Conservation (phyloP, 2,888 invertebrate genomes). For the Pollenia angustigena region DNA sequence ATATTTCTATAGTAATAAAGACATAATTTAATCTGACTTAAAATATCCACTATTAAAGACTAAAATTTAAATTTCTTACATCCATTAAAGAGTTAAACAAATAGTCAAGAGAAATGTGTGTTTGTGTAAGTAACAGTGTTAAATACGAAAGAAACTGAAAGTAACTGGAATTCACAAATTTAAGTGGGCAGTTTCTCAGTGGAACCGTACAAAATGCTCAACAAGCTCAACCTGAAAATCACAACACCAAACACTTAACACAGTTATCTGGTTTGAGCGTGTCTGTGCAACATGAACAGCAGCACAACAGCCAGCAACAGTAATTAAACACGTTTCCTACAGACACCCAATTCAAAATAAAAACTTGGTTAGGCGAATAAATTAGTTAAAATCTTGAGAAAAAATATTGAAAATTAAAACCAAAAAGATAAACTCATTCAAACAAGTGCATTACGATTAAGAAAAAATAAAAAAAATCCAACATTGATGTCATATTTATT, state of each 20-base stretch:
- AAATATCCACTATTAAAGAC: too few relatives aligned
- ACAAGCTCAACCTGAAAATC: neutral
- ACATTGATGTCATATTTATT: constrained; percentile 18
- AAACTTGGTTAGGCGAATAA: neutral
- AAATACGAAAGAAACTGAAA: constrained; percentile 47
- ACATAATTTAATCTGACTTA: too few relatives aligned
- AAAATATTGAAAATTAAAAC: neutral
- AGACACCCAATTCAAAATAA: neutral
- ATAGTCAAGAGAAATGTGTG: neutral
- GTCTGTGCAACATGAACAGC: constrained; percentile 1
- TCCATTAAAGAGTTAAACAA: neutral
- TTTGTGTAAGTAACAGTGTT: constrained; percentile 3
- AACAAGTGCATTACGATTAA: neutral
- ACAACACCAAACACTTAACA: constrained; percentile 13
- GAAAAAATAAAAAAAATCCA: too few relatives aligned
- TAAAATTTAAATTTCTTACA: too few relatives aligned
- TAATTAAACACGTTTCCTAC: constrained; percentile 45
- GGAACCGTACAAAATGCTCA: neutral
- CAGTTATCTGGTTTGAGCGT: constrained; percentile 36
- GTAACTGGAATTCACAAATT: constrained; percentile 22
- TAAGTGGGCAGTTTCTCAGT: constrained; percentile 49
- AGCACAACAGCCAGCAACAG: constrained; percentile 1
- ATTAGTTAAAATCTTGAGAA: neutral
- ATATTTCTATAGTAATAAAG: too few relatives aligned
- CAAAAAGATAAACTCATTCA: neutral